A percentile compares a stretch with the other conserved stretches of the same genome.
Evolutionary conservation across 2,797 vertebrate genomes (phyloP).

Genomic region (Rhabdomys pumilio): DNA sequence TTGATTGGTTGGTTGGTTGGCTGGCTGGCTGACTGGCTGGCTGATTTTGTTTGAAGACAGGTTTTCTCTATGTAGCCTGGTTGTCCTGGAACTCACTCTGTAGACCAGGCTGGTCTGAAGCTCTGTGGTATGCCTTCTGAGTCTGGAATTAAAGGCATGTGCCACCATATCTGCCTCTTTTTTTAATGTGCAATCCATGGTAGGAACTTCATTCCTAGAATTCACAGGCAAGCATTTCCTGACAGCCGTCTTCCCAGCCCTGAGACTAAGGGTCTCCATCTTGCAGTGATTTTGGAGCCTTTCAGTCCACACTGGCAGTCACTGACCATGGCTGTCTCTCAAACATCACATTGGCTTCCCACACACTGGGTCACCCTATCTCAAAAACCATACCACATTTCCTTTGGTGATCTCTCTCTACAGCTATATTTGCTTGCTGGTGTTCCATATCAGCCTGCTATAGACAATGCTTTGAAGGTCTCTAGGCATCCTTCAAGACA

Average conservation of each 20-base stretch:
- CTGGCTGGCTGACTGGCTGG: too few species aligned
- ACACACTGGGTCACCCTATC: neutral
- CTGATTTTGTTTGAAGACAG: neutral
- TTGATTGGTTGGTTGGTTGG: too few species aligned
- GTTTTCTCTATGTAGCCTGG: neutral
- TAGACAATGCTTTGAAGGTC: neutral
- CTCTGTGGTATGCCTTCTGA: neutral
- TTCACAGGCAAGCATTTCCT: neutral
- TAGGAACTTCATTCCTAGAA: neutral
- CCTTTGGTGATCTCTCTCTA: neutral
- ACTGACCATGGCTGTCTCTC: neutral
- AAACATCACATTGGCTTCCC: neutral
- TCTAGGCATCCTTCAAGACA: neutral
- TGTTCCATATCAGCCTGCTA: neutral
- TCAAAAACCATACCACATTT: neutral
- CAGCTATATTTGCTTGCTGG: neutral
- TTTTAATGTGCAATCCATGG: neutral
- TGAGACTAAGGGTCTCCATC: neutral
- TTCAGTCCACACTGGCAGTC: accelerated
- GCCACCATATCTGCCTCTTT: neutral
- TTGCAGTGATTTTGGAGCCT: neutral
- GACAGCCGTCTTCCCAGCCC: neutral
- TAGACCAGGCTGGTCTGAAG: neutral
- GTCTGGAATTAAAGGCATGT: neutral
- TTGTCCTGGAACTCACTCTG: neutral